Percentiles rank a stretch among this genome's conserved stretches.
These are phyloP conservation scores for Mormyrus proboscirostris DNA, from an alignment of 2,797 vertebrate genomes.

Conservation along the genomic window DNA sequence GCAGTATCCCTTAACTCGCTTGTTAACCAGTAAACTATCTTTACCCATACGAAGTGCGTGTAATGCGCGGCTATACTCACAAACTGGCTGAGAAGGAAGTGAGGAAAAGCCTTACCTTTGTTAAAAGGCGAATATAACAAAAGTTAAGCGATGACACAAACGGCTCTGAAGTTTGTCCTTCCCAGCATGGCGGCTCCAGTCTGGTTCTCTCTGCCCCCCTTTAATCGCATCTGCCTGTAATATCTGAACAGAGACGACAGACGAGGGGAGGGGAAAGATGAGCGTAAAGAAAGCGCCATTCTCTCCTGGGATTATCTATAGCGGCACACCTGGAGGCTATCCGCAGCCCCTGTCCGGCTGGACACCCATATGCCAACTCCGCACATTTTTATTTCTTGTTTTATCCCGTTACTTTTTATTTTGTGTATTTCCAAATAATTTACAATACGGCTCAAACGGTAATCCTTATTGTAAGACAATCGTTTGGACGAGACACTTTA, in stretches of 20 bases:
- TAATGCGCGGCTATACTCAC: neutral
- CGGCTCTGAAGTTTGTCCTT: neutral
- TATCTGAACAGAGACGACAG: neutral
- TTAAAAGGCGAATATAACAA: neutral
- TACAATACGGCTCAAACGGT: neutral
- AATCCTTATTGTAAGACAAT: neutral
- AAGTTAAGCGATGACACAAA: neutral
- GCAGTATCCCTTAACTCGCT: neutral
- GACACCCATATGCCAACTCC: neutral
- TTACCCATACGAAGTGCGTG: neutral
- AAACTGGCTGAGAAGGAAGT: neutral
- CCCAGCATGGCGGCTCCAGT: constrained; percentile 4
- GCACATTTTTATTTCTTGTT: neutral
- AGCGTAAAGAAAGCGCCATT: neutral
- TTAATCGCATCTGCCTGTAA: constrained; percentile 6
- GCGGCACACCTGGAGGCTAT: neutral
- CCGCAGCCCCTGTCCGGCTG: neutral
- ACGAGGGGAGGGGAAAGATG: neutral
- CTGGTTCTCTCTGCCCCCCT: neutral
- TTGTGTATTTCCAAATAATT: neutral
- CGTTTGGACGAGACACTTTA: neutral
- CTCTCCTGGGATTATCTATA: neutral
- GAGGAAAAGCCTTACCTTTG: neutral
- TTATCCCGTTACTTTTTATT: neutral
- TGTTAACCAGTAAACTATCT: neutral